Evolutionary conservation across 2,113 vertebrate genomes (phyloP), one percentile per base, ranked within the genome.

Genomic region (Neomonachus schauinslandi): DNA sequence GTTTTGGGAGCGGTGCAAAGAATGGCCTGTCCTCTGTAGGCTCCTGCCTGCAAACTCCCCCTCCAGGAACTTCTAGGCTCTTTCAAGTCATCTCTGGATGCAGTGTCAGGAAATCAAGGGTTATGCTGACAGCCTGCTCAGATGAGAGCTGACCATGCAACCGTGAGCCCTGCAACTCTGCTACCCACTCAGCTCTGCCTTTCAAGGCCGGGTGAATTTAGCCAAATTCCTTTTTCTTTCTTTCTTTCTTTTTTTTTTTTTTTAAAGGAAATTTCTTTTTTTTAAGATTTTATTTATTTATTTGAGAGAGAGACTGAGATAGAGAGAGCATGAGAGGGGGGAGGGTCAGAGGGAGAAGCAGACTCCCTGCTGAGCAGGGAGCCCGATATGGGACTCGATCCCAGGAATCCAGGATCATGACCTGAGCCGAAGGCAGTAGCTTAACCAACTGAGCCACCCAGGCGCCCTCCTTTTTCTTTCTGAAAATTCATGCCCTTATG

Each of bases 211-310:
- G 39, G 7, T 92, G 53, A 84, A 55, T 36, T 95, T 90, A 98
- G 69, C 28, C 28, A 90, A 81, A 96, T 95, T 95, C 13, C 51
- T 84, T 95, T 87, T 86, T 81, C 63, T 85, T 93, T 86, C 83
- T 91, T 39, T n/a, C n/a, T n/a, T n/a, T n/a, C n/a, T n/a, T n/a
- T n/a, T n/a, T n/a, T n/a, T n/a, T n/a, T n/a, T n/a, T 39, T 39
- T 39, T 39, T 39, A 39, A 39, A 39, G 39, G 39, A 39, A 39
- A 39, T 39, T 39, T 39, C 39, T 39, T 39, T 39, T 39, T 39
- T 39, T 39, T 39, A 39, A 39, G 39, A 39, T 39, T 39, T 39
- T 39, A 39, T 39, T 39, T 39, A 39, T 39, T 39, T 39, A 39
- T 39, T 39, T 39, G 39, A 39, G 39, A 39, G 39, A 39, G 39